Evolutionary conservation across 2,113 vertebrate species (phyloP).

Genomic region (Ginglymostoma cirratum): DNA sequence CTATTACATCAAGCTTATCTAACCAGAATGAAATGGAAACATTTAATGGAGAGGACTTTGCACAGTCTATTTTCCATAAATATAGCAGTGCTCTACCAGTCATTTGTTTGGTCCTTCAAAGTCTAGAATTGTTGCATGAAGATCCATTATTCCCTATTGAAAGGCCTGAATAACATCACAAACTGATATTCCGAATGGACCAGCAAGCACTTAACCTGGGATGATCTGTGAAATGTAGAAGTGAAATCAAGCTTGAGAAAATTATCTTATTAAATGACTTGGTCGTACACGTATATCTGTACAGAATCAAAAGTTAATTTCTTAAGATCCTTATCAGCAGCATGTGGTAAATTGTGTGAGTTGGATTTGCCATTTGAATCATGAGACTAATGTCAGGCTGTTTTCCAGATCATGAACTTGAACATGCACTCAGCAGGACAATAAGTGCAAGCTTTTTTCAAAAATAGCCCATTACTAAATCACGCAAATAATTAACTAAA

Average conservation of each 20-base stretch:
- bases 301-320: not conserved
- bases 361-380: not conserved
- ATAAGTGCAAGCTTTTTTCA: not conserved
- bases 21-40: not conserved
- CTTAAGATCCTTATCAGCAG: not conserved
- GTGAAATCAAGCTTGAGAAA: not conserved
- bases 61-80: not conserved
- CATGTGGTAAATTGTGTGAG: not conserved
- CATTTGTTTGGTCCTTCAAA: not conserved
- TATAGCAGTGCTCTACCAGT: not conserved
- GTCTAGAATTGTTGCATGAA: not conserved
- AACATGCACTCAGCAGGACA: not conserved
- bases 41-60: not conserved
- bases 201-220: not conserved
- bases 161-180: not conserved
- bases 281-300: no score
- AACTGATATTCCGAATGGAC: not conserved
- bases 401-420: not conserved
- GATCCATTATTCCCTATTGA: not conserved
- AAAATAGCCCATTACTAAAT: no score
- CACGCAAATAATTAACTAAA: no score
- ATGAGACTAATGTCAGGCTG: not conserved
- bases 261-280: not conserved
- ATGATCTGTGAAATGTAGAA: not conserved
- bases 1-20: not conserved